Conservation (phyloP, 2,113 vertebrate species). For the Corvus moneduloides region DNA sequence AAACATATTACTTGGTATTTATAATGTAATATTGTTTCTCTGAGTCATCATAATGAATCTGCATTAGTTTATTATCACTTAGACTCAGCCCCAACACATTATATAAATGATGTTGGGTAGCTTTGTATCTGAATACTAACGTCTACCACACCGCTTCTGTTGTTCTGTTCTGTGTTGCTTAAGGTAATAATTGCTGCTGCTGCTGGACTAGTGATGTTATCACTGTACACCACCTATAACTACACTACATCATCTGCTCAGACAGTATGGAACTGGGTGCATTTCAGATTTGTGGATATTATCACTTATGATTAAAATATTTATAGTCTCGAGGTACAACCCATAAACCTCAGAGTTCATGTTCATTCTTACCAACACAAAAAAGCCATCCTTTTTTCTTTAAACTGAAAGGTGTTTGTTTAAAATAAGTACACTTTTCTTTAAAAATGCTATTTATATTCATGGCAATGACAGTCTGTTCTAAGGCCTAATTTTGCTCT, state of each 20-base stretch:
- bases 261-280: background rate
- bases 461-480: background rate
- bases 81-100: background rate
- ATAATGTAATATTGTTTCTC: background rate
- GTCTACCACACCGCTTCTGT: background rate
- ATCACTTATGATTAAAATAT: background rate
- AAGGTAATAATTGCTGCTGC: background rate
- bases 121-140: background rate
- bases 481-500: background rate
- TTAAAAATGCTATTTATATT: background rate
- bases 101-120: background rate
- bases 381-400: background rate
- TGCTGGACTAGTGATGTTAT: background rate
- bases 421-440: background rate
- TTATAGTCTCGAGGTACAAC: background rate
- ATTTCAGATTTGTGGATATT: background rate
- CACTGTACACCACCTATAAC: background rate
- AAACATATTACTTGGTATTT: conserved; percentile 4
- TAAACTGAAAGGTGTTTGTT: background rate
- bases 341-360: background rate
- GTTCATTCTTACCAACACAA: background rate
- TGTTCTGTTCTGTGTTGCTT: background rate
- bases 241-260: background rate
- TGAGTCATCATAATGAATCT: conserved; percentile 3
- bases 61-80: conserved; percentile 12